A percentile compares a stretch with the other conserved stretches of the same genome.
Conservation (phyloP, 1,140 invertebrate genomes). For the Ceratitis capitata region DNA sequence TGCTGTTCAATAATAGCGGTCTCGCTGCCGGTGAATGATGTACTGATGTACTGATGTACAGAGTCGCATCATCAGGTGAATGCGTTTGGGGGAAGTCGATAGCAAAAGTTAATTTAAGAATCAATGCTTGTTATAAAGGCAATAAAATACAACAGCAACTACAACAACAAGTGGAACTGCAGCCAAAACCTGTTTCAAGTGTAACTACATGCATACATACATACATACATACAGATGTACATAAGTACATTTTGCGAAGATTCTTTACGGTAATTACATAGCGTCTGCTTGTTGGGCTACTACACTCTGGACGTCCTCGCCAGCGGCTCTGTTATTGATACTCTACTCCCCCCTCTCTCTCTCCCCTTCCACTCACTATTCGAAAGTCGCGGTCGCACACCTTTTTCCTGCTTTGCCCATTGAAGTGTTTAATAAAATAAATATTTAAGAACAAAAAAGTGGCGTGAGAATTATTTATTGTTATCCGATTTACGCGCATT, state of each 20-base stretch:
- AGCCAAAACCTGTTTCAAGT: neutral
- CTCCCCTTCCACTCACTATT: neutral
- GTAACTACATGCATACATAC: too few species aligned
- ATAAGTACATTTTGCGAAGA: neutral
- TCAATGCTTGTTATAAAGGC: neutral
- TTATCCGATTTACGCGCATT: neutral
- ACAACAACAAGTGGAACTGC: neutral
- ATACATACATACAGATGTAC: too few species aligned
- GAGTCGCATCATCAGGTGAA: neutral
- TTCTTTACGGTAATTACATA: constrained; percentile 11
- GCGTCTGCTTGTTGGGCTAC: neutral
- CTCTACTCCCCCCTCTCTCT: neutral
- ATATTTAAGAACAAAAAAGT: neutral
- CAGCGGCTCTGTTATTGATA: neutral
- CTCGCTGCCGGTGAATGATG: neutral
- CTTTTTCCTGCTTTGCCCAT: neutral
- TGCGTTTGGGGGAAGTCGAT: constrained; percentile 9
- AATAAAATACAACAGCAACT: too few species aligned
- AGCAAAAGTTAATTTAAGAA: constrained; percentile 29
- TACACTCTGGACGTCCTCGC: neutral
- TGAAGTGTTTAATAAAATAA: constrained; percentile 11
- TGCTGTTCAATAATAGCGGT: neutral
- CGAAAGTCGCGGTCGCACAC: neutral
- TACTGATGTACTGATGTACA: too few species aligned
- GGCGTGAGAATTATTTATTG: constrained; percentile 25